These are phyloP conservation scores for Lampropteryx suffumata DNA, from an alignment of 2,888 invertebrate genomes.

Conservation along the genomic window DNA sequence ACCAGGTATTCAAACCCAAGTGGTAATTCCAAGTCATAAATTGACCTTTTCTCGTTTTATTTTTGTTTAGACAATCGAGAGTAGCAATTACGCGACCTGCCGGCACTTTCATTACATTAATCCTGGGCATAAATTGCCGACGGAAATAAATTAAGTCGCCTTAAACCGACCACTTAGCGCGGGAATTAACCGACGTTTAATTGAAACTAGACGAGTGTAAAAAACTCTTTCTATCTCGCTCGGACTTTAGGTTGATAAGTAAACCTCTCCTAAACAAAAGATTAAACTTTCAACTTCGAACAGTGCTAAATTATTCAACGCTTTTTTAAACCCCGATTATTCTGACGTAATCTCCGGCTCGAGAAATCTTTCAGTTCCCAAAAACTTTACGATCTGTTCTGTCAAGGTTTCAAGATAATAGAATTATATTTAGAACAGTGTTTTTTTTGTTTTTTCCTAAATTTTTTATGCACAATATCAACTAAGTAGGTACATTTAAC, in stretches of 20 bases:
- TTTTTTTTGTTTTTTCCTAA: not conserved
- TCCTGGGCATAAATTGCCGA: conserved; percentile 71
- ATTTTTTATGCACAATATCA: conserved; percentile 6
- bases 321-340: conserved; percentile 62
- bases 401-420: conserved; percentile 41
- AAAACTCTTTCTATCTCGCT: conserved; percentile 43
- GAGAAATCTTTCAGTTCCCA: conserved; percentile 51
- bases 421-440: conserved; percentile 32
- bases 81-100: conserved; percentile 67
- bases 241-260: conserved; percentile 62
- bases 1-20: conserved; percentile 16
- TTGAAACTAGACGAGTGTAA: conserved; percentile 74
- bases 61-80: conserved; percentile 69
- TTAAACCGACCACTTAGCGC: conserved; percentile 73
- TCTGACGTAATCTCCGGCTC: conserved; percentile 64
- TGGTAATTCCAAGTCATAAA: conserved; percentile 22
- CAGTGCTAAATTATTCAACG: conserved; percentile 57
- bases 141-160: conserved; percentile 73
- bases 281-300: conserved; percentile 51
- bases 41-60: conserved; percentile 27
- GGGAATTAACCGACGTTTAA: conserved; percentile 74
- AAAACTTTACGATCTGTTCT: conserved; percentile 45
- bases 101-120: conserved; percentile 72
- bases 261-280: conserved; percentile 69
- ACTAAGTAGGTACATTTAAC: not conserved